These are phyloP conservation scores for Mustela lutreola DNA, from an alignment of 2,113 vertebrate species.

Conservation along the genomic window DNA sequence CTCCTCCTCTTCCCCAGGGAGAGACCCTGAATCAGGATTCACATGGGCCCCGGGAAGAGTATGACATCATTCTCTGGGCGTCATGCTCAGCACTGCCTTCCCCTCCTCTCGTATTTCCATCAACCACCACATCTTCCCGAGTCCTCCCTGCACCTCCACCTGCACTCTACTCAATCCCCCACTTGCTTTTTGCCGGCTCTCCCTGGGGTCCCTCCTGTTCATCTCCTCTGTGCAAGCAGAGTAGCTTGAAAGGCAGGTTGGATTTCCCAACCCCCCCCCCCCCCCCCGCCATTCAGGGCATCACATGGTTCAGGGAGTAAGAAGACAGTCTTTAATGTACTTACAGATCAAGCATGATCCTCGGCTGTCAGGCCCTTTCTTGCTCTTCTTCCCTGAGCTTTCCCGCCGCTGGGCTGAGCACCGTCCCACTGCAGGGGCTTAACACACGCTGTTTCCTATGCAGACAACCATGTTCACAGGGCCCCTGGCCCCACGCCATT, in stretches of 20 bases:
- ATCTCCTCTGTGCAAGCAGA: neutral
- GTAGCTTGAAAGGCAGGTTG: neutral
- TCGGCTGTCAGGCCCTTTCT: neutral
- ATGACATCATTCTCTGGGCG: rapidly evolving
- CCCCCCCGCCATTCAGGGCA: neutral
- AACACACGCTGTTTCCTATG: neutral
- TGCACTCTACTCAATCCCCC: too few relatives aligned
- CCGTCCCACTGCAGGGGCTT: neutral
- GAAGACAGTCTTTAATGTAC: neutral
- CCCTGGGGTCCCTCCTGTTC: neutral
- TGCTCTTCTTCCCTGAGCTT: neutral
- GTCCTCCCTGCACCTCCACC: rapidly evolving
- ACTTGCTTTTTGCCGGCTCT: neutral
- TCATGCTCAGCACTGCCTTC: too few relatives aligned
- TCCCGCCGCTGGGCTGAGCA: neutral
- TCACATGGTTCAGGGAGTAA: neutral
- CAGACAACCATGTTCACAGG: neutral
- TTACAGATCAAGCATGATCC: neutral
- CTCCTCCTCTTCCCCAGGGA: neutral
- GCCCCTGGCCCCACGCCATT: rapidly evolving
- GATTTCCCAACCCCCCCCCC: rapidly evolving
- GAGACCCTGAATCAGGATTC: neutral
- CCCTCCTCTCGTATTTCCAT: neutral
- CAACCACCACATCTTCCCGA: neutral
- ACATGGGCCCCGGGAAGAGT: neutral